Conservation (phyloP, 2,888 invertebrate genomes). For the Hirtodrosophila cameraria region DNA sequence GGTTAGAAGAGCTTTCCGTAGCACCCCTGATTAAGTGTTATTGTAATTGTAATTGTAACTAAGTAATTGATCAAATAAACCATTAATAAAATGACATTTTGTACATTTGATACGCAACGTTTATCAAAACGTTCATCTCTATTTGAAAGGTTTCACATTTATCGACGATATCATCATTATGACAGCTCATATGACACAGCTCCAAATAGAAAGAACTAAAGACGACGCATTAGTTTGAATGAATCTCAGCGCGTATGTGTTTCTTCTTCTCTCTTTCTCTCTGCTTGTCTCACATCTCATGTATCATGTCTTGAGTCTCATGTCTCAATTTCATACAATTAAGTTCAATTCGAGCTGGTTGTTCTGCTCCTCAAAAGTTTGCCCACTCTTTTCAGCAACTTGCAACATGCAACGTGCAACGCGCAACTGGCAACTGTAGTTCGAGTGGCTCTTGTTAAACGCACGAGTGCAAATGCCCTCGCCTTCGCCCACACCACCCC, state of each 20-base stretch:
- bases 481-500: neutral
- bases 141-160: neutral
- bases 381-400: neutral
- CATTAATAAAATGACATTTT: no score
- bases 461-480: conserved; percentile 52
- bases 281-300: neutral
- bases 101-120: no score
- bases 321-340: conserved; percentile 79
- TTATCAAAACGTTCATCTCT: conserved; percentile 25
- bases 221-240: conserved; percentile 37
- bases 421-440: conserved; percentile 30
- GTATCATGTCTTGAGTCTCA: conserved; percentile 36
- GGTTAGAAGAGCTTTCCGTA: no score
- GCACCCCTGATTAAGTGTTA: no score
- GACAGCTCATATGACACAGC: conserved; percentile 63
- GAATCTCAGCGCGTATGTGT: conserved; percentile 46
- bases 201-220: conserved; percentile 42
- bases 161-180: conserved; percentile 53
- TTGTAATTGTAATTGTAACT: no score
- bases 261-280: conserved; percentile 1
- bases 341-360: conserved; percentile 76
- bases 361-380: conserved; percentile 9
- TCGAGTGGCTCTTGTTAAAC: conserved; percentile 51
- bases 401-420: conserved; percentile 22
- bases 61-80: no score